A percentile compares a stretch with the other conserved stretches of the same genome.
These are phyloP conservation scores for Caenorhabditis angaria DNA, from an alignment of 2,888 invertebrate species.

Conservation along the genomic window DNA sequence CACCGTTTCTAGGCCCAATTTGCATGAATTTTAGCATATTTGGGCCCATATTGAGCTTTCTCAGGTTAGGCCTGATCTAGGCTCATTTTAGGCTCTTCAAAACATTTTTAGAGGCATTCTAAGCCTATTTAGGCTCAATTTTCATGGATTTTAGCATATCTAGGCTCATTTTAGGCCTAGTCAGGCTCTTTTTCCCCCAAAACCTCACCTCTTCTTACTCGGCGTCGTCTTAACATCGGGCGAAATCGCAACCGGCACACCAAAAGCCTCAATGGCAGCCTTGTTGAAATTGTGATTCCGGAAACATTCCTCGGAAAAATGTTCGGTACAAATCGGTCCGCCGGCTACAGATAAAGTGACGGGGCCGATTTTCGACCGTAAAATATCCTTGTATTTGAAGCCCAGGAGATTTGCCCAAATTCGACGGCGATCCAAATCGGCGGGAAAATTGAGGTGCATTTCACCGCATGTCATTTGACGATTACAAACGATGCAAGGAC, in stretches of 20 bases:
- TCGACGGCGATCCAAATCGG: slow-evolving; percentile 56
- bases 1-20: no score
- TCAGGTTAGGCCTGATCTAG: no score
- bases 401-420: slow-evolving; percentile 61
- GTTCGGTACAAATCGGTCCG: slow-evolving; percentile 56
- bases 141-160: no score
- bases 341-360: slow-evolving; percentile 28
- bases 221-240: slow-evolving; percentile 53
- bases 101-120: no score
- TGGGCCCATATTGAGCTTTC: no score
- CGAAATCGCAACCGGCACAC: slow-evolving; percentile 49
- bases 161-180: no score
- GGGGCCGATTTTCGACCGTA: slow-evolving; percentile 30
- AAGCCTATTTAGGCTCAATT: no score
- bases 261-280: slow-evolving; percentile 58
- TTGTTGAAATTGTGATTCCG: slow-evolving; percentile 54
- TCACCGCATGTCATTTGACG: slow-evolving; percentile 49
- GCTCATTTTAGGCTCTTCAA: no score
- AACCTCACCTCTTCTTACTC: slow-evolving; percentile 15
- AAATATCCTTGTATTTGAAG: slow-evolving; percentile 53
- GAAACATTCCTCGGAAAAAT: slow-evolving; percentile 58
- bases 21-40: no score
- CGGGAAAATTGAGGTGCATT: slow-evolving; percentile 59
- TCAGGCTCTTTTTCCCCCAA: no score
- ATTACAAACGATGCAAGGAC: slow-evolving; percentile 50